Percentiles rank a stretch among this genome's conserved stretches.
phyloP scores from a whole-genome alignment of 2,797 vertebrate species.

The Pelobates cultripes region DNA sequence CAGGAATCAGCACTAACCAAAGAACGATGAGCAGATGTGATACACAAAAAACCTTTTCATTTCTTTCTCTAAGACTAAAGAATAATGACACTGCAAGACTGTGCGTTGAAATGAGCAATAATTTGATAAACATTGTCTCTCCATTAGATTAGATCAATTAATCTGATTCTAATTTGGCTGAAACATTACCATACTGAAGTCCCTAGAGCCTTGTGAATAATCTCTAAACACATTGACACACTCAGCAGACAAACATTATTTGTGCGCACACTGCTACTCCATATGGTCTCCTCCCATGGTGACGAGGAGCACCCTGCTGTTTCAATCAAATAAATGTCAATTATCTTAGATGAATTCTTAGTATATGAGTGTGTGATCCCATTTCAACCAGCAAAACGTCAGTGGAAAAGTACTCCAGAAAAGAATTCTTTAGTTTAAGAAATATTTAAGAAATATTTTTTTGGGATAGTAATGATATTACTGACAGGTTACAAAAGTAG shows the following conservation, averaged over 20 bases:
- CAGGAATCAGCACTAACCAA: slow-evolving; percentile 62
- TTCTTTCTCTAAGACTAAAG: slow-evolving; percentile 70
- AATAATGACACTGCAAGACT: slow-evolving; percentile 79
- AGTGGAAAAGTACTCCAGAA: slow-evolving; percentile 62
- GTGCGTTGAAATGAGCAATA: slow-evolving; percentile 80
- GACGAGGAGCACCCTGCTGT: slow-evolving; percentile 81
- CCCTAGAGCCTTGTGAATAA: slow-evolving; percentile 81
- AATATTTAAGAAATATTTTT: no score
- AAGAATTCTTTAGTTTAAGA: slow-evolving; percentile 44
- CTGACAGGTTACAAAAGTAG: no score
- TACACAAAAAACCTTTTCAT: slow-evolving; percentile 73
- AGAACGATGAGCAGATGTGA: slow-evolving; percentile 74
- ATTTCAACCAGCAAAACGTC: slow-evolving; percentile 62
- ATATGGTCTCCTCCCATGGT: slow-evolving; percentile 85
- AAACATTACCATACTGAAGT: slow-evolving; percentile 78
- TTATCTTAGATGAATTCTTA: slow-evolving; percentile 86
- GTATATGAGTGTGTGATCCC: slow-evolving; percentile 64
- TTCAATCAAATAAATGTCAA: slow-evolving; percentile 91
- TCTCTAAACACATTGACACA: slow-evolving; percentile 82
- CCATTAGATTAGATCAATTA: slow-evolving; percentile 87
- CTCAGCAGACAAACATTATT: slow-evolving; percentile 82
- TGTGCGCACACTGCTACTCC: slow-evolving; percentile 78
- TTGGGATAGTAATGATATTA: no score
- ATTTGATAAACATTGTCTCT: slow-evolving; percentile 87
- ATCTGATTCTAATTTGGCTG: slow-evolving; percentile 90